Evolutionary conservation across 2,888 invertebrate species (phyloP).

Genomic region (Strigamia crassipes): DNA sequence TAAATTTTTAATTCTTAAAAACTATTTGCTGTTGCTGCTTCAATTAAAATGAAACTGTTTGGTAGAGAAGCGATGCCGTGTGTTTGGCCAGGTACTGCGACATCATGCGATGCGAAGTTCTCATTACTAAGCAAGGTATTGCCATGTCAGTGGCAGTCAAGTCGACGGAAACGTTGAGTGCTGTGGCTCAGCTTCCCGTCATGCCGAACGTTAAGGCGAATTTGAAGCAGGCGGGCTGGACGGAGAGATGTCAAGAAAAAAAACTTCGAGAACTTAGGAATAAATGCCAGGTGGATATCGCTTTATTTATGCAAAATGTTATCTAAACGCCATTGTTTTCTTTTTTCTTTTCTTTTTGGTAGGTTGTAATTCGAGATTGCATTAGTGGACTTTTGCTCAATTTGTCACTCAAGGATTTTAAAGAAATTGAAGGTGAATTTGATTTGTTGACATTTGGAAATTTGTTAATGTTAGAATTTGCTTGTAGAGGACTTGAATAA

Average conservation of each 20-base stretch:
- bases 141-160: not conserved
- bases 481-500: constrained; percentile 80
- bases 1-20: constrained; percentile 55
- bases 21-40: not conserved
- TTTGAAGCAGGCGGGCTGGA: constrained; percentile 60
- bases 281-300: constrained; percentile 55
- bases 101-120: constrained; percentile 91
- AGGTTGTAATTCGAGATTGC: constrained; percentile 77
- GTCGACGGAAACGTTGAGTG: not conserved
- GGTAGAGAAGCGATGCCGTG: constrained; percentile 85
- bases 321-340: constrained; percentile 48
- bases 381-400: constrained; percentile 79
- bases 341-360: constrained; percentile 52
- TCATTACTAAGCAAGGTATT: constrained; percentile 58
- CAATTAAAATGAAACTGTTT: constrained; percentile 48
- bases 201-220: constrained; percentile 37
- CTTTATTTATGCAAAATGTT: not conserved
- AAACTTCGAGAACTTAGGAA: constrained; percentile 55
- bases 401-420: constrained; percentile 80
- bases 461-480: constrained; percentile 30
- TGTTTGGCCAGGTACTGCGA: constrained; percentile 94
- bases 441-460: not conserved
- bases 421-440: constrained; percentile 77
- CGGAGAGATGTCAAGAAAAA: constrained; percentile 55
- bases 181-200: constrained; percentile 38